These are phyloP conservation scores for Naso thynnoides DNA, from an alignment of 2,797 vertebrate genomes.

Conservation along the genomic window DNA sequence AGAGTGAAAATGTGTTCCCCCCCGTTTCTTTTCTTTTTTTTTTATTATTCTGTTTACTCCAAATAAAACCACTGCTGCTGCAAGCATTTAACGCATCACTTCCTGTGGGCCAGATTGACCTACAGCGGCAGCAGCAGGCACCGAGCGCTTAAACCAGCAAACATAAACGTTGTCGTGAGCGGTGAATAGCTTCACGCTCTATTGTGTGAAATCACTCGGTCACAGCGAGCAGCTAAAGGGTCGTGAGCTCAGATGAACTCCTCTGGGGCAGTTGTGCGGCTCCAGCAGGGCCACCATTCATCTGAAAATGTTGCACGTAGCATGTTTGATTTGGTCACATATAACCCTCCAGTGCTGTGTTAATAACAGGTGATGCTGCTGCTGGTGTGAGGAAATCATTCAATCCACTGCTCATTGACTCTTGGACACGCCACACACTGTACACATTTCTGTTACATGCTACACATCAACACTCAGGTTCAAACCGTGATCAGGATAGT, in stretches of 20 bases:
- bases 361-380: constrained; percentile 19
- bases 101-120: constrained; percentile 29
- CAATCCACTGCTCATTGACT: constrained; percentile 19
- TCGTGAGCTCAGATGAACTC: constrained; percentile 32
- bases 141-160: constrained; percentile 45
- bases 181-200: constrained; percentile 37
- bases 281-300: constrained; percentile 20
- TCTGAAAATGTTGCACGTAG: constrained; percentile 2
- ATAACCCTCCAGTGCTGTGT: constrained; percentile 13
- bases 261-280: constrained; percentile 29
- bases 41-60: constrained; percentile 30
- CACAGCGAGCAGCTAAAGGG: constrained; percentile 23
- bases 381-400: constrained; percentile 13
- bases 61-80: constrained; percentile 28
- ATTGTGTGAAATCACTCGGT: constrained; percentile 55
- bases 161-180: constrained; percentile 45
- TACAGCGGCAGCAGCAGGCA: constrained; percentile 11
- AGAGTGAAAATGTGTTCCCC: constrained; percentile 7
- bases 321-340: constrained; percentile 15
- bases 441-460: not conserved
- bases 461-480: too few relatives aligned
- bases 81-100: constrained; percentile 40
- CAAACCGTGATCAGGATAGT: too few relatives aligned
- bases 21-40: constrained; percentile 9
- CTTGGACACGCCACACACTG: not conserved